A percentile compares a stretch with the other conserved stretches of the same genome.
Evolutionary conservation across 2,113 vertebrate species (phyloP).

Genomic region (Corvus hawaiiensis): DNA sequence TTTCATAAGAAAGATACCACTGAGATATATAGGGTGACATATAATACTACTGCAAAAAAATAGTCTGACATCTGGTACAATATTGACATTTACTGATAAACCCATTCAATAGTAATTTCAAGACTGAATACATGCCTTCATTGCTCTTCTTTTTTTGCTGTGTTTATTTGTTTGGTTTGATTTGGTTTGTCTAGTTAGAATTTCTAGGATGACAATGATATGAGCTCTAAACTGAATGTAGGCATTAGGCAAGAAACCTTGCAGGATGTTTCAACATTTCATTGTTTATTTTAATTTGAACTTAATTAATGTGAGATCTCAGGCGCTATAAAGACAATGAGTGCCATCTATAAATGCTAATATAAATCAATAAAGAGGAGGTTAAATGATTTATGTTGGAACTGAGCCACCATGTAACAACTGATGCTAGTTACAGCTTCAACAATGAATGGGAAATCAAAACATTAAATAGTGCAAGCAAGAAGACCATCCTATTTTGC

Average conservation of each 20-base stretch:
- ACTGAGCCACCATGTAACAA: slow-evolving; percentile 9
- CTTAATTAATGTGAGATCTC: slow-evolving; percentile 36
- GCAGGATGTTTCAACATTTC: background rate
- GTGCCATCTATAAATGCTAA: slow-evolving; percentile 39
- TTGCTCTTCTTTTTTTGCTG: background rate
- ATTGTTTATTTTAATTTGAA: slow-evolving; percentile 46
- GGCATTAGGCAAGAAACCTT: background rate
- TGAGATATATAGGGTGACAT: background rate
- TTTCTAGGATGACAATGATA: background rate
- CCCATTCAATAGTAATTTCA: background rate
- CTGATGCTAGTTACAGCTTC: background rate
- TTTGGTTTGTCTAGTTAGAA: background rate
- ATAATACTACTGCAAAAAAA: background rate
- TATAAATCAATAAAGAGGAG: slow-evolving; percentile 42
- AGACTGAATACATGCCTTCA: background rate
- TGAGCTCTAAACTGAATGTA: background rate
- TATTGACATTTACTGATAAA: background rate
- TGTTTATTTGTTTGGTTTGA: background rate
- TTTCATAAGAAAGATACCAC: background rate
- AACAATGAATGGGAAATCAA: slow-evolving; percentile 26
- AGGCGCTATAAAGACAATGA: slow-evolving; percentile 20
- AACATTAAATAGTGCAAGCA: background rate
- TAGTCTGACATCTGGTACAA: background rate
- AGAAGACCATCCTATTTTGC: background rate
- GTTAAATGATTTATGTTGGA: slow-evolving; percentile 42